A percentile compares a stretch with the other conserved stretches of the same genome.
Conservation (phyloP, 2,113 vertebrate species). For the Pterophyllum scalare region DNA sequence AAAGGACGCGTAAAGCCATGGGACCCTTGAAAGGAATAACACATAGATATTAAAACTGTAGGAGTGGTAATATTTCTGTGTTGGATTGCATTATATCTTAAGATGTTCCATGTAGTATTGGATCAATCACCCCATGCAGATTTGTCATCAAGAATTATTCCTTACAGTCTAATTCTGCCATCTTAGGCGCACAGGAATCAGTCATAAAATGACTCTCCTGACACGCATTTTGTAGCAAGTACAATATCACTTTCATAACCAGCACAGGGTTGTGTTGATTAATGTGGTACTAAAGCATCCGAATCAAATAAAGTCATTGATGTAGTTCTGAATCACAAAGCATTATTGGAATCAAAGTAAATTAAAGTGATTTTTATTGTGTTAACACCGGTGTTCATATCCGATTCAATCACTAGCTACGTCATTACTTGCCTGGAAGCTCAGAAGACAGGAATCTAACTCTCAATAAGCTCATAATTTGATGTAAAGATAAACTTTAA, state of each 20-base stretch:
- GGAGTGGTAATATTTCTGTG: neutral
- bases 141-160: constrained; percentile 22
- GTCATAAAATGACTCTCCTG: constrained; percentile 39
- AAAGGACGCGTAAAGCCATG: neutral
- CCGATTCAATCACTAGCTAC: neutral
- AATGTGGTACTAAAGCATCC: constrained; percentile 23
- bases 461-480: neutral
- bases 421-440: neutral
- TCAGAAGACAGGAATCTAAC: neutral
- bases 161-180: neutral
- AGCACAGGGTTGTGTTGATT: constrained; percentile 33
- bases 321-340: constrained; percentile 13
- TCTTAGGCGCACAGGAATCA: neutral
- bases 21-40: neutral
- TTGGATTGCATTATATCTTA: constrained; percentile 3
- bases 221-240: constrained; percentile 37
- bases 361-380: neutral
- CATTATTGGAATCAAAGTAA: neutral
- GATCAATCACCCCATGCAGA: constrained; percentile 1
- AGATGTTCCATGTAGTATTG: neutral
- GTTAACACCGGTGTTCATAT: neutral
- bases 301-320: constrained; percentile 37
- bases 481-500: neutral
- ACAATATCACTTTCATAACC: constrained; percentile 51
- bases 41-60: neutral